Evolutionary conservation across 2,888 invertebrate species (phyloP).

Genomic region (Marronus borbonicus): DNA sequence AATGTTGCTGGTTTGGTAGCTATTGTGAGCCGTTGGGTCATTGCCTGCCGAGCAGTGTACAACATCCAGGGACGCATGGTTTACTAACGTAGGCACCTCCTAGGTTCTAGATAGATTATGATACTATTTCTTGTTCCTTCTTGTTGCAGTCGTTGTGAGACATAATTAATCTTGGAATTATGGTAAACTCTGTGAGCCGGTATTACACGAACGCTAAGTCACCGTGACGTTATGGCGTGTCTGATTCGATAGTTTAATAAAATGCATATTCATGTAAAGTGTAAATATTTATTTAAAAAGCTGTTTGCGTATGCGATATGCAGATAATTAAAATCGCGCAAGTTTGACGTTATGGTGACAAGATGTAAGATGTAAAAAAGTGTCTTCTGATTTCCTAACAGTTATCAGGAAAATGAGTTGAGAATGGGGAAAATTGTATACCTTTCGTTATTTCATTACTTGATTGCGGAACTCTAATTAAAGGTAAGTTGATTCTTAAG

Average conservation of each 20-base stretch:
- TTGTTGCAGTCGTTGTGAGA: conserved; percentile 32
- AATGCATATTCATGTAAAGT: background rate
- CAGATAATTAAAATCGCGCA: background rate
- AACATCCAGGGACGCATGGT: conserved; percentile 58
- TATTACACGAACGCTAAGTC: conserved; percentile 22
- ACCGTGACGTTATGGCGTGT: conserved; percentile 15
- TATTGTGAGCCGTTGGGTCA: conserved; percentile 62
- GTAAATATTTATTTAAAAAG: background rate
- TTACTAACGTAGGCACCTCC: conserved; percentile 58
- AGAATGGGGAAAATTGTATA: no score
- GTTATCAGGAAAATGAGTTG: no score
- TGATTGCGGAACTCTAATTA: no score
- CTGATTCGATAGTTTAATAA: conserved; percentile 27
- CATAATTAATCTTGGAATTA: conserved; percentile 42
- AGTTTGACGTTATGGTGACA: background rate
- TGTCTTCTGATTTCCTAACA: background rate
- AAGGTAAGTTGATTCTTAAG: no score
- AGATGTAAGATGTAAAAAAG: no score
- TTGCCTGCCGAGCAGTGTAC: conserved; percentile 60
- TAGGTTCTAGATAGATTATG: conserved; percentile 32
- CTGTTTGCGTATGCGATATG: background rate
- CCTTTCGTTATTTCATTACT: no score
- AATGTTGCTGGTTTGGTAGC: conserved; percentile 63
- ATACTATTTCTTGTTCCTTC: conserved; percentile 23
- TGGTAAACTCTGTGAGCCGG: conserved; percentile 8